These are phyloP conservation scores for Rachycentron canadum DNA, from an alignment of 2,797 vertebrate species.

Conservation along the genomic window DNA sequence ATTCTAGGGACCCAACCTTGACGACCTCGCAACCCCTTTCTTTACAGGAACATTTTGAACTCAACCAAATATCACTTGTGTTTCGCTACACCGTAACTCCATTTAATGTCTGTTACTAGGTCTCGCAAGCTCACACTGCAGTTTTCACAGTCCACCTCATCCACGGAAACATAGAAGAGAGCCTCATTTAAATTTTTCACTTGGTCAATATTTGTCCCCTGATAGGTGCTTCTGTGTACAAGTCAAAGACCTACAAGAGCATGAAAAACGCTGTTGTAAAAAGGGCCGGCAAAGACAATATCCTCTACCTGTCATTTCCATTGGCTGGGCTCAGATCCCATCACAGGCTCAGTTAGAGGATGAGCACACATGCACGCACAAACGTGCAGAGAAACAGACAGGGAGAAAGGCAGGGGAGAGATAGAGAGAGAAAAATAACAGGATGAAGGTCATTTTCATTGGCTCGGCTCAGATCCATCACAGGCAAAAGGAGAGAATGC, in stretches of 20 bases:
- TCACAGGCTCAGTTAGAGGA: slow-evolving; percentile 46
- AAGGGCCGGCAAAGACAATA: slow-evolving; percentile 36
- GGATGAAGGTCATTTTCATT: slow-evolving; percentile 53
- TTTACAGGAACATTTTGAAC: slow-evolving; percentile 35
- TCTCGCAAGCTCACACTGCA: slow-evolving; percentile 46
- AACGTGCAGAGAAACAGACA: slow-evolving; percentile 18
- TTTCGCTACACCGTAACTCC: slow-evolving; percentile 38
- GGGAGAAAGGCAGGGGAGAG: background rate
- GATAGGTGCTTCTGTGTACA: slow-evolving; percentile 56
- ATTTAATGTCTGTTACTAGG: slow-evolving; percentile 54
- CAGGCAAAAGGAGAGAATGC: slow-evolving; percentile 28
- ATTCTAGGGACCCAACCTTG: slow-evolving; percentile 3
- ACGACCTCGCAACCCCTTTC: slow-evolving; percentile 33
- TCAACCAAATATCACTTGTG: slow-evolving; percentile 34
- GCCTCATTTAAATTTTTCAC: slow-evolving; percentile 79
- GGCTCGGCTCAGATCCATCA: slow-evolving; percentile 54
- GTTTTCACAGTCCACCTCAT: slow-evolving; percentile 48
- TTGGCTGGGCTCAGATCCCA: slow-evolving; percentile 64
- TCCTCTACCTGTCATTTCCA: slow-evolving; percentile 70
- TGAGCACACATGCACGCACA: slow-evolving; percentile 26
- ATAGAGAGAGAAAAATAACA: slow-evolving; percentile 6
- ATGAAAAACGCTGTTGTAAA: slow-evolving; percentile 46
- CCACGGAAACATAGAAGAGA: slow-evolving; percentile 48
- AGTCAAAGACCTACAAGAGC: slow-evolving; percentile 61
- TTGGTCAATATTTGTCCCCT: slow-evolving; percentile 70